phyloP scores from a whole-genome alignment of 2,888 invertebrate species.

The Harpalus rufipes region DNA sequence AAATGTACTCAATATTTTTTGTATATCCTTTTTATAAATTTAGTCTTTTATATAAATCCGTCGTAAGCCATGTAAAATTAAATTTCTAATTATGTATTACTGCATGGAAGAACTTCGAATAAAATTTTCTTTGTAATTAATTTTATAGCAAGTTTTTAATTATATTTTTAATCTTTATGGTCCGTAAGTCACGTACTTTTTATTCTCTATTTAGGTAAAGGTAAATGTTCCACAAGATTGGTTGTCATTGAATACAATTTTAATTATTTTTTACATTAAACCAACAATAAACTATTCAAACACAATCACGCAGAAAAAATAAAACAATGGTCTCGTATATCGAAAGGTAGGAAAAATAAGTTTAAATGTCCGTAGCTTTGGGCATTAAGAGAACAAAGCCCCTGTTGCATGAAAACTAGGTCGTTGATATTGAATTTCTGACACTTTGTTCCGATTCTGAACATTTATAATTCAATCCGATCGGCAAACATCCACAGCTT shows the following conservation, averaged over 20 bases:
- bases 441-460: slow-evolving; percentile 37
- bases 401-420: slow-evolving; percentile 28
- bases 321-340: slow-evolving; percentile 8
- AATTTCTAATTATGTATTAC: slow-evolving; percentile 32
- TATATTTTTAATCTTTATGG: slow-evolving; percentile 34
- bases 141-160: slow-evolving; percentile 39
- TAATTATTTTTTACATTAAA: background rate
- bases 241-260: background rate
- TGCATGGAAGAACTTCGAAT: background rate
- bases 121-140: slow-evolving; percentile 27
- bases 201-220: background rate
- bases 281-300: slow-evolving; percentile 12
- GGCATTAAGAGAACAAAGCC: slow-evolving; percentile 33
- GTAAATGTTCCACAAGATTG: background rate
- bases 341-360: slow-evolving; percentile 14
- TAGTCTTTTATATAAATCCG: background rate
- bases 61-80: slow-evolving; percentile 8
- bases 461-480: slow-evolving; percentile 39
- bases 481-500: slow-evolving; percentile 27
- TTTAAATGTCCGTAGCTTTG: slow-evolving; percentile 20
- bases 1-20: background rate
- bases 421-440: slow-evolving; percentile 49
- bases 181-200: background rate
- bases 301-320: slow-evolving; percentile 15
- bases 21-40: background rate